Evolutionary conservation across 2,888 invertebrate species (phyloP), one percentile per base, ranked within the genome.

Genomic region (Tachina lurida): DNA sequence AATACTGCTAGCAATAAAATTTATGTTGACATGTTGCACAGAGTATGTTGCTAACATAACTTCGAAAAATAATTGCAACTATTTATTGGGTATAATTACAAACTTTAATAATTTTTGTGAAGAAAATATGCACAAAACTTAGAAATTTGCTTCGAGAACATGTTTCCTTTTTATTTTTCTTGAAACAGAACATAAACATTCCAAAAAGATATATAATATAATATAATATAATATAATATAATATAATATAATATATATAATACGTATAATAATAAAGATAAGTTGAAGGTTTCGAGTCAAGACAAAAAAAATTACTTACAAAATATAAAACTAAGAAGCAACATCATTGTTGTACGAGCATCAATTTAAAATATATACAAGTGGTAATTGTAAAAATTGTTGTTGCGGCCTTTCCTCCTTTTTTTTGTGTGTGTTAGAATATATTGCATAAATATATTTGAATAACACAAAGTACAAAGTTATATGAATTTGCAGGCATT

Each of bases 321-420:
- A 22, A 45, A 73, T 12, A 43, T 41, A 47, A 58, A 60, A 73
- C 19, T 19, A 54, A 39, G 13, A n/a, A 49, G n/a, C 63, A 75
- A n/a, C 63, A 75, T 54, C 52, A 22, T 43, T 63, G 74, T 63
- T 63, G 47, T 60, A 39, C 22, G 19, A 52, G 63, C 62, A 63
- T 52, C 52, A 75, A 52, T 63, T 54, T 75, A 17, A 60, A 49
- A 73, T 3, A 39, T 8, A n/a, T 49, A 74, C 49, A 74, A 74
- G 73, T 62, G 52, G 41, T 9, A 63, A 73, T 60, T 73, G 58
- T 60, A 60, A 39, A 73, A 60, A 43, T 63, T 52, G 49, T 63
- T 62, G 43, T n/a, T 62, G 49, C 15, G 49, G 41, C 13, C 1
- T 22, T 22, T 22, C 31, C 43, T 19, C n/a, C n/a, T n/a, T n/a